Evolutionary conservation across 1,140 invertebrate genomes (phyloP), one percentile per base, ranked within the genome.

Genomic region (Bombus confusus): DNA sequence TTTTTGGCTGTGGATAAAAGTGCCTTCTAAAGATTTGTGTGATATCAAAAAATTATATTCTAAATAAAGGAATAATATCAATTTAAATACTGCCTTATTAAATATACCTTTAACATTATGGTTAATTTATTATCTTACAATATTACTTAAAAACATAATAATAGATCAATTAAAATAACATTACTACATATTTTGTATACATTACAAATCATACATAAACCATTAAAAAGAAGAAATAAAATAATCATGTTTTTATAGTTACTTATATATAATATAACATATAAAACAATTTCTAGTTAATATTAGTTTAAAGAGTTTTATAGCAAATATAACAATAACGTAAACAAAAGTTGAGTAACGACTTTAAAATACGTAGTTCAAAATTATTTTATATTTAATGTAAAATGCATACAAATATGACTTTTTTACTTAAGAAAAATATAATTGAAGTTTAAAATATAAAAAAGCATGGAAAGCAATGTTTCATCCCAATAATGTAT

Each of bases 251-350:
- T 91, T 93, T 87, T 92, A 91, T 92, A 88, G 79, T 93, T 88
- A 57, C 75, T 88, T 91, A 91, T 92, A 86, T 92, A 91, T 89
- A 93, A 85, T 80, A 73, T 80, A 73, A 83, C 87, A 87, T 90
- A 93, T 89, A 91, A 93, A 93, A 91, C 85, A 88, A 91, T 90
- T 87, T 88, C 52, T 86, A 87, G 82, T 82, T 88, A 90, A 66
- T 81, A 73, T 72, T 87, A 83, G 91, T 90, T 52, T 88, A 90
- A 91, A 91, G 89, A 84, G 85, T 86, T 85, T 91, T 80, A 57
- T 84, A 75, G 1, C 1, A 72, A 72, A 72, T 37, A 81, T 43
- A 76, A 79, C 39, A 69, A 71, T n/a, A 62, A 72, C 41, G 37
- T 62, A 62, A 81, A 81, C 28, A 62, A 80, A 80, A 52, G 41